phyloP scores from a whole-genome alignment of 2,113 vertebrate species.

The Glareola pratincola region DNA sequence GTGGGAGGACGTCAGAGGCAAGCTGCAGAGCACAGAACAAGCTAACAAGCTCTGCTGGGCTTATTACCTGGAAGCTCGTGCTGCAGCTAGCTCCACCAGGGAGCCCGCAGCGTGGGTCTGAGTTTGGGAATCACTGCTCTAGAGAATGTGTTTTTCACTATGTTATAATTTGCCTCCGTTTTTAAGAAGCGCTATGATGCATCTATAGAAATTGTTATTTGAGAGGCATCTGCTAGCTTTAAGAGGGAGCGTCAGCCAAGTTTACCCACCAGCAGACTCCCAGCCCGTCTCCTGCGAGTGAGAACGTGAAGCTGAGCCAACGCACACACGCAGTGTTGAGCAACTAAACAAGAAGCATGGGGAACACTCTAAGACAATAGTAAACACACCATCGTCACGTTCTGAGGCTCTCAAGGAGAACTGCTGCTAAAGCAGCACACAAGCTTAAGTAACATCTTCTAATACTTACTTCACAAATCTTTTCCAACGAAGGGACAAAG shows the following conservation, averaged over 20 bases:
- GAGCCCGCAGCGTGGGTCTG: background rate
- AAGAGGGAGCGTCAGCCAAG: background rate
- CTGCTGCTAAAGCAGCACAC: background rate
- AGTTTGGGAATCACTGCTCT: background rate
- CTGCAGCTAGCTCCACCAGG: background rate
- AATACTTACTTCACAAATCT: slow-evolving; percentile 90
- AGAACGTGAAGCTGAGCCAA: background rate
- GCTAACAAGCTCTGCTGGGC: background rate
- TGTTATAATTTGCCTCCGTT: background rate
- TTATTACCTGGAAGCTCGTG: background rate
- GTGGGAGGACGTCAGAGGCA: rapidly evolving
- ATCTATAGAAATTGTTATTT: background rate
- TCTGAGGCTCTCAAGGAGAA: background rate
- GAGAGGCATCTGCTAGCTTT: background rate
- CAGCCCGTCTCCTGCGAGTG: background rate
- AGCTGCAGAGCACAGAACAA: background rate
- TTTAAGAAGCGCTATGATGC: background rate
- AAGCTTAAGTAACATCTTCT: background rate
- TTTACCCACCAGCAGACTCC: background rate
- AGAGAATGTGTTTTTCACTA: background rate
- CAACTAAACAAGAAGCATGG: background rate
- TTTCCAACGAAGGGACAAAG: slow-evolving; percentile 95
- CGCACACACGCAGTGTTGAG: rapidly evolving
- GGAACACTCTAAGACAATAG: background rate
- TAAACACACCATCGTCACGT: background rate